phyloP scores from a whole-genome alignment of 2,113 vertebrate genomes.

The Lophotis ruficrista region DNA sequence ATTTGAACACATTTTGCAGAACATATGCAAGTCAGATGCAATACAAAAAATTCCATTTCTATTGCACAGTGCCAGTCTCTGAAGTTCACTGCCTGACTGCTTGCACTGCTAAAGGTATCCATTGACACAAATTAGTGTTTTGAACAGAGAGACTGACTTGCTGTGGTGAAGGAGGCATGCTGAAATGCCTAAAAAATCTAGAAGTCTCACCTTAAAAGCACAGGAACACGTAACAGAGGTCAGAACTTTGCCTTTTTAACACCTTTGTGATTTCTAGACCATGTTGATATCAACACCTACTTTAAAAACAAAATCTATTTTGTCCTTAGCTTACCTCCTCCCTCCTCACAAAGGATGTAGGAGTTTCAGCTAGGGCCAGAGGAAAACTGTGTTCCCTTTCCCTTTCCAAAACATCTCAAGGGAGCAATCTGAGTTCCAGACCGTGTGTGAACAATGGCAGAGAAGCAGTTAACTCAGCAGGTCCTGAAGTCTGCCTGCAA shows the following conservation, averaged over 20 bases:
- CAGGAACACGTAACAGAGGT: neutral
- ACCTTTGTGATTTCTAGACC: neutral
- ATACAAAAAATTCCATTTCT: neutral
- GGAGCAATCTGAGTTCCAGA: neutral
- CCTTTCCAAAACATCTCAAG: neutral
- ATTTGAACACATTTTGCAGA: neutral
- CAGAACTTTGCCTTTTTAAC: neutral
- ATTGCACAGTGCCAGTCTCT: neutral
- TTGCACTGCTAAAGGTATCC: neutral
- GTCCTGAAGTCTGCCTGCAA: neutral
- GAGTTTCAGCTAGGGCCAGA: neutral
- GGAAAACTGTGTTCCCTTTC: neutral
- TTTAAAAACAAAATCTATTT: neutral
- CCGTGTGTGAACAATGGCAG: neutral
- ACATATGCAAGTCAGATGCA: neutral
- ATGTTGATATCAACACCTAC: neutral
- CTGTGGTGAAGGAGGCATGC: neutral
- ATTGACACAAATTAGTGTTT: neutral
- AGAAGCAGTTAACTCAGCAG: neutral
- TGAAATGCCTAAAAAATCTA: neutral
- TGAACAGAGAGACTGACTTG: rapidly evolving
- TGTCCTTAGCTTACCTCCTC: neutral
- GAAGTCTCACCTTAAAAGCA: neutral
- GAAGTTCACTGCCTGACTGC: neutral
- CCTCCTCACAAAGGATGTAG: neutral